Conservation (phyloP, 2,113 vertebrate genomes). For the Pteruthius melanotis region DNA sequence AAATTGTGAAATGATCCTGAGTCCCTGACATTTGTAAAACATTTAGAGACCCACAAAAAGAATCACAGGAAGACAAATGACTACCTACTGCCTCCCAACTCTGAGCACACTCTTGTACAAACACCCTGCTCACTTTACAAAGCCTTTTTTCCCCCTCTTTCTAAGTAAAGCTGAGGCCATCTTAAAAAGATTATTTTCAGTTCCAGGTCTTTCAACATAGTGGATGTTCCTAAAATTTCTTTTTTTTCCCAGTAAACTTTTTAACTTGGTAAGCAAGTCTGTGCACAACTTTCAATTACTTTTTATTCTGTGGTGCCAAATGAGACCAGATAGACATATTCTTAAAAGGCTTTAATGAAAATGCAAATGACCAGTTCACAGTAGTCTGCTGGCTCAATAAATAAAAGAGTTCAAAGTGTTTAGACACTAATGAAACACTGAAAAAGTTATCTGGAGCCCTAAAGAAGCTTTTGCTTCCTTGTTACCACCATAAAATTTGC, state of each 20-base stretch:
- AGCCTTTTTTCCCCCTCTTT: not conserved
- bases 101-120: not conserved
- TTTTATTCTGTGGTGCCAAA: slow-evolving; percentile 26
- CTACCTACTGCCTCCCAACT: not conserved
- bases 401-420: not conserved
- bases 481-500: not conserved
- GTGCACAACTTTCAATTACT: slow-evolving; percentile 11
- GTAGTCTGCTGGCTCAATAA: slow-evolving; percentile 19
- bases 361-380: slow-evolving; percentile 35
- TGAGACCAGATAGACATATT: slow-evolving; percentile 21
- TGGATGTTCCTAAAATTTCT: not conserved
- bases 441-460: not conserved
- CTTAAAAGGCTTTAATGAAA: slow-evolving; percentile 35
- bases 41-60: not conserved
- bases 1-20: not conserved
- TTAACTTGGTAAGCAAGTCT: slow-evolving; percentile 5
- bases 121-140: not conserved
- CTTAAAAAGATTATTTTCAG: not conserved
- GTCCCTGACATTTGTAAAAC: not conserved
- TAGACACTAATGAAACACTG: not conserved
- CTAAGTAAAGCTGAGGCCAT: not conserved
- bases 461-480: not conserved
- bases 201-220: not conserved
- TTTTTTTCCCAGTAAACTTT: not conserved
- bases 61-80: not conserved